Conservation (phyloP, 2,888 invertebrate species). For the Troglohyphantes excavatus region DNA sequence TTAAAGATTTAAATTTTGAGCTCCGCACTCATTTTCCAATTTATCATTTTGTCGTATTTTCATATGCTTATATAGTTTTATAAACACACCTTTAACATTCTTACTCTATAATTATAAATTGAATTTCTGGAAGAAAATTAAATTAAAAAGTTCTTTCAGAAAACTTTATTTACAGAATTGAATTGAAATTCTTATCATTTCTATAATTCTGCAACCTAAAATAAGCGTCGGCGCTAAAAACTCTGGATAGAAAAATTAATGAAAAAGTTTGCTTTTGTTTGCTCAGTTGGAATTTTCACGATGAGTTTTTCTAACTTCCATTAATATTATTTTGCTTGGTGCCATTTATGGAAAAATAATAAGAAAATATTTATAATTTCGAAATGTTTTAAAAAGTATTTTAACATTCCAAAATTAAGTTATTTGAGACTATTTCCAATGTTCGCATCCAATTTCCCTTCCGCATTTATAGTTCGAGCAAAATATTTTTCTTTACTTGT, state of each 20-base stretch:
- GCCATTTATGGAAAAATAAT: not conserved
- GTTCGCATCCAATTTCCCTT: slow-evolving; percentile 49
- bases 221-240: not conserved
- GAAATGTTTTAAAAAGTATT: slow-evolving; percentile 13
- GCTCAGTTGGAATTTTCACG: not conserved
- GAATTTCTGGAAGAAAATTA: too few species aligned
- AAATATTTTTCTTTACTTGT: slow-evolving; percentile 17
- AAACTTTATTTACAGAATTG: too few species aligned
- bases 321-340: slow-evolving; percentile 4
- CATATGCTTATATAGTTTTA: too few species aligned
- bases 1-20: too few species aligned
- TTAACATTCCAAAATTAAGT: slow-evolving; percentile 64
- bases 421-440: slow-evolving; percentile 60
- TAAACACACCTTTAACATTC: too few species aligned
- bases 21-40: too few species aligned
- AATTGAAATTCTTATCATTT: too few species aligned
- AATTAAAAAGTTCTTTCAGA: too few species aligned
- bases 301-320: not conserved
- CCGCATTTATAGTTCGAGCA: slow-evolving; percentile 16
- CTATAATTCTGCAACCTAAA: too few species aligned
- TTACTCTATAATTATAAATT: too few species aligned
- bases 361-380: slow-evolving; percentile 29
- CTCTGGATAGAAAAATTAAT: not conserved
- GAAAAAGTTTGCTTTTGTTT: not conserved
- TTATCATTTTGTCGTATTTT: too few species aligned